Percentiles rank a stretch among this genome's conserved stretches.
Evolutionary conservation across 2,888 invertebrate genomes (phyloP).

Genomic region (Xestobium rufovillosum): DNA sequence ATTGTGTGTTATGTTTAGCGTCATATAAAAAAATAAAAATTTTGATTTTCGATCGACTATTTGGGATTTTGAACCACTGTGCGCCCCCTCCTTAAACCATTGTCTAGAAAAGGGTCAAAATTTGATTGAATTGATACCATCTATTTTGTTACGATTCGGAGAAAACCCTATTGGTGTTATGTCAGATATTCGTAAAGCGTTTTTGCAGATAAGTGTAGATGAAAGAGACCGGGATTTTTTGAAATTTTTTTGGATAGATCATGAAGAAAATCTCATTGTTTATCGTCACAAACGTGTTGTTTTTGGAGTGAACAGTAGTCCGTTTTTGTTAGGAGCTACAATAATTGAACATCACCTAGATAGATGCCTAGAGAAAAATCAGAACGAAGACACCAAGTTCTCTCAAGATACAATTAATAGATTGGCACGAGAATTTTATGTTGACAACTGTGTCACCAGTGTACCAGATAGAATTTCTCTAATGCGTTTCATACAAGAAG

Average conservation of each 20-base stretch:
- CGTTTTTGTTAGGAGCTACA: constrained; percentile 20
- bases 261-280: constrained; percentile 9
- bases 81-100: constrained; percentile 28
- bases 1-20: no score
- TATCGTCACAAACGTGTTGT: constrained; percentile 19
- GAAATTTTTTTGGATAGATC: constrained; percentile 25
- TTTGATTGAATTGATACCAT: constrained; percentile 25
- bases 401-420: constrained; percentile 10
- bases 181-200: constrained; percentile 29
- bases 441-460: constrained; percentile 21
- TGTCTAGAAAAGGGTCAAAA: constrained; percentile 28
- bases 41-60: no score
- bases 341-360: constrained; percentile 14
- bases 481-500: constrained; percentile 12
- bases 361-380: neutral
- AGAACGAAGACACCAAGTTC: constrained; percentile 5
- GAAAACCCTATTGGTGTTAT: constrained; percentile 19
- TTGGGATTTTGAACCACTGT: no score
- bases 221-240: constrained; percentile 25
- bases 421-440: constrained; percentile 18
- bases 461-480: constrained; percentile 6
- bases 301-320: constrained; percentile 20
- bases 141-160: constrained; percentile 19
- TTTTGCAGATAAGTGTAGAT: constrained; percentile 24
- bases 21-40: no score